Evolutionary conservation across 2,888 invertebrate species (phyloP), one percentile per base, ranked within the genome.

Genomic region (Apodemia hepburni): DNA sequence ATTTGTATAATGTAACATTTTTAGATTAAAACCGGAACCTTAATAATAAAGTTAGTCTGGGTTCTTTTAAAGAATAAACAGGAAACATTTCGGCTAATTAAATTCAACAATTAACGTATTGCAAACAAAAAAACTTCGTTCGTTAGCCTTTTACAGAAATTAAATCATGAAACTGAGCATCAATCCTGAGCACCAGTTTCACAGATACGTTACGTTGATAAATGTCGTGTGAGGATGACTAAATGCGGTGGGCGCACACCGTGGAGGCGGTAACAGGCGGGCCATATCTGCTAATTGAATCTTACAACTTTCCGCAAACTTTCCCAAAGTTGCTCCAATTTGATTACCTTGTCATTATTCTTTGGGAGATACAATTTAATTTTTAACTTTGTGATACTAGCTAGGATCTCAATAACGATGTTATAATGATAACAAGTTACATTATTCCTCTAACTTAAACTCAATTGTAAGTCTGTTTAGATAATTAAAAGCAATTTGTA

Each of bases 261-360:
- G 61, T 57, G 54, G 62, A 59, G 59, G 65, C 60, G 63, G 66
- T 64, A 70, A 67, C 75, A 71, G 74, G 72, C 70, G 69, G 62
- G 67, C 71, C 78, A 75, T 87, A 87, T 87, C 88, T 84, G 70
- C 79, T 88, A 88, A 89, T 88, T 89, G 84, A 88, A 88, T 88
- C 87, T 76, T 76, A 75, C 75, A 87, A 86, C 84, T 86, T 81
- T 71, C 74, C 70, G 75, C 74, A 62, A 86, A 83, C 81, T 87
- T 84, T 78, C 74, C 61, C 75, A 74, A 84, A 85, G 81, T 85
- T 79, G 75, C 71, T 78, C 75, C 75, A 86, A 86, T 85, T 85
- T 84, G 84, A 88, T 88, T 86, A 86, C 79, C 79, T 82, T 76
- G 77, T 83, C 85, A 85, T 86, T 82, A 81, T 80, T 81, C 80